Percentiles rank a stretch among this genome's conserved stretches.
phyloP scores from a whole-genome alignment of 2,797 vertebrate species.

The Uromys caudimaculatus region DNA sequence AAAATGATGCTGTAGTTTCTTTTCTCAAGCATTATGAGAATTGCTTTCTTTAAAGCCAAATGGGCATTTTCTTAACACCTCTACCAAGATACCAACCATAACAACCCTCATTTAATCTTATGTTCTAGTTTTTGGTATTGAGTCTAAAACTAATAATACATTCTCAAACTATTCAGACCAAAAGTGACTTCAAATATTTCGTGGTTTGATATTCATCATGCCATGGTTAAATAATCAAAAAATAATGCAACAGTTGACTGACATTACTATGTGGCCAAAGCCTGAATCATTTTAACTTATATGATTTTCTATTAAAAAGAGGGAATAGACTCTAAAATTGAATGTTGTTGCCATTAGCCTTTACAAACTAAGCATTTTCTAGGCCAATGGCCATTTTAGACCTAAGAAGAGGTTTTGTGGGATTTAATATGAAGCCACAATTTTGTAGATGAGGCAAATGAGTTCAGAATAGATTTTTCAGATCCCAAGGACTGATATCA shows the following conservation, averaged over 20 bases:
- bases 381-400: constrained; percentile 16
- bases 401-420: neutral
- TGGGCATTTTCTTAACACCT: neutral
- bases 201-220: constrained; percentile 26
- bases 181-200: constrained; percentile 15
- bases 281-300: constrained; percentile 52
- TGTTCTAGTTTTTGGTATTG: neutral
- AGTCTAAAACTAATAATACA: constrained; percentile 48
- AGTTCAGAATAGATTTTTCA: constrained; percentile 12
- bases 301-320: constrained; percentile 27
- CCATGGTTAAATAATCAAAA: constrained; percentile 66
- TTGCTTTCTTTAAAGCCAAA: neutral
- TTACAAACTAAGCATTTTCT: constrained; percentile 11
- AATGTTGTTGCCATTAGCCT: constrained; percentile 39
- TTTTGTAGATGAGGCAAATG: constrained; percentile 3
- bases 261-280: constrained; percentile 61
- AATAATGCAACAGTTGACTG: constrained; percentile 64
- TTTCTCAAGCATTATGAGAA: constrained; percentile 18
- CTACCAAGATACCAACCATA: neutral
- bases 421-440: neutral
- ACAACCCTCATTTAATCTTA: neutral
- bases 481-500: neutral
- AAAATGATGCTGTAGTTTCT: neutral
- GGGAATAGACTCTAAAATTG: neutral
- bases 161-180: constrained; percentile 58